phyloP scores from a whole-genome alignment of 2,113 vertebrate species.

The Gopherus flavomarginatus region DNA sequence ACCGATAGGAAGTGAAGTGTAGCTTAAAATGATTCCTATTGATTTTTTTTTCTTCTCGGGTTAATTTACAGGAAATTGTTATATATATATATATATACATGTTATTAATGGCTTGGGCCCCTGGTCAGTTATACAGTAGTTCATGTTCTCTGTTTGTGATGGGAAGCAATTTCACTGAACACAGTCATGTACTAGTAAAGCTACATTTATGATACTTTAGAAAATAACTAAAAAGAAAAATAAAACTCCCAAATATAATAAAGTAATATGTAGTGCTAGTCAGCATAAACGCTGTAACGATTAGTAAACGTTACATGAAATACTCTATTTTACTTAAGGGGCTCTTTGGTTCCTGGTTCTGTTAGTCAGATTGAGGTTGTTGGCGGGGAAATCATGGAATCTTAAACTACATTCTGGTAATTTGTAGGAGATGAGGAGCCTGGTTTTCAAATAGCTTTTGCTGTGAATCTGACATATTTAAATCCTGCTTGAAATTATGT shows the following conservation, averaged over 20 bases:
- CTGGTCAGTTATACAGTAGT: rapidly evolving
- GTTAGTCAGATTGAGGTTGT: background rate
- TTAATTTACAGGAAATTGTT: background rate
- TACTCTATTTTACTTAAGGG: background rate
- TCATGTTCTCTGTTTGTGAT: rapidly evolving
- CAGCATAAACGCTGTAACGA: background rate
- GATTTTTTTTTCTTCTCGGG: background rate
- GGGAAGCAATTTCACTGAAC: background rate
- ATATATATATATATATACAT: background rate
- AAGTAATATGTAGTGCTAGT: background rate
- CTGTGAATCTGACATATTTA: background rate
- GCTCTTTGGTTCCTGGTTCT: background rate
- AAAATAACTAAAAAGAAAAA: background rate
- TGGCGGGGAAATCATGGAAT: background rate
- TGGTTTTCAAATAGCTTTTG: background rate
- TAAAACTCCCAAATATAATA: background rate
- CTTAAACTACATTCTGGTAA: background rate
- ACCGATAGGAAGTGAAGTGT: background rate
- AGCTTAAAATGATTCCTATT: background rate
- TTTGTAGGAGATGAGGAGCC: background rate
- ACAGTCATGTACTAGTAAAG: background rate
- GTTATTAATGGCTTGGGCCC: background rate
- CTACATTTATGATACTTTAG: background rate
- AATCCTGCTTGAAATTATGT: background rate
- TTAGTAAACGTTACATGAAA: background rate